Evolutionary conservation across 2,888 invertebrate species (phyloP), one percentile per base, ranked within the genome.

Genomic region (Lepidochrysops patricia): DNA sequence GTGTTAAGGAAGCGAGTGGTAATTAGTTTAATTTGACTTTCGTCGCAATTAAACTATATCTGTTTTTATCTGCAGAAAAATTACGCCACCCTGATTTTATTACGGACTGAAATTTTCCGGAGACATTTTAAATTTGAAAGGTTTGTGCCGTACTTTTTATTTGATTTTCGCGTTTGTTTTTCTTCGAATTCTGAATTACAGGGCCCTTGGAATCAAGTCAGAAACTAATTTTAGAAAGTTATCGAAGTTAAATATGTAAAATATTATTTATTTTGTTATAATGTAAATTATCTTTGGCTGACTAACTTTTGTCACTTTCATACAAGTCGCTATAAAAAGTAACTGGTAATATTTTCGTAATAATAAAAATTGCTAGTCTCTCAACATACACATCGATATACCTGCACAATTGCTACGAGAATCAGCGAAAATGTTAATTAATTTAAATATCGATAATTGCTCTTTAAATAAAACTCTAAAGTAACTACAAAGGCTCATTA

Each of bases 11-110:
- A 61, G 60, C 61, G 57, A 57, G 61, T 63, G 63, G 61, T 64
- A 66, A 66, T 66, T 66, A 62, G 61, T 62, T 64, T 60, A 58
- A 62, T 62, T 63, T 62, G 62, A 63, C 57, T 66, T 66, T 58
- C 32, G 35, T 57, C 54, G 54, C 54, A 58, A 58, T 58, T 58
- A 32, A 34, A 58, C 32, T 58, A 58, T 50, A 58, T 50, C 49
- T 58, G 58, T 58, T 58, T 50, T 23, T 29, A 32, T 58, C 23
- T 34, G 58, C 49, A 34, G 12, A 52, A 57, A 58, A 58, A 58
- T 35, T 58, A 57, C 27, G 32, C 0, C 49, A 4, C 25, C n/a
- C 49, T 50, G 50, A 50, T 32, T 54, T 54, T 32, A 19, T 29
- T 54, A 29, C 15, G 54, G 32, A 9, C 32, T 54, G 12, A 54